Evolutionary conservation across 1,140 invertebrate species (phyloP), one percentile per base, ranked within the genome.

Genomic region (Meloidogyne hapla): DNA sequence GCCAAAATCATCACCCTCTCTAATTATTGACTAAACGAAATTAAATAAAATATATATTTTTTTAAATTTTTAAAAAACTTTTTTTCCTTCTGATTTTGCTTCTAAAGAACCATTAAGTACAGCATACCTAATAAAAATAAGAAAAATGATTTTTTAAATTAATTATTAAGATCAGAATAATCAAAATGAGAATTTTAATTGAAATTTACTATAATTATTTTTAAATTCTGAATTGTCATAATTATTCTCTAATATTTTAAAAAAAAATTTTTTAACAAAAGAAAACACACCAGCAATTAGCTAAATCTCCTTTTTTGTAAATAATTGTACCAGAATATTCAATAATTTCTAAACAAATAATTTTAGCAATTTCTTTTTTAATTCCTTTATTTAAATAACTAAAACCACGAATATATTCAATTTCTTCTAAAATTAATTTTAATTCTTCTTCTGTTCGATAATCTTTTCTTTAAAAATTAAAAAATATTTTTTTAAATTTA

Each of bases 271-370:
- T n/a, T n/a, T n/a, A n/a, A n/a, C n/a, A n/a, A n/a, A n/a, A n/a
- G n/a, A 56, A 48, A 61, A 94, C 93, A 88, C 93, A 94, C 93
- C 93, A 94, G 26, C 92, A 93, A 78, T 92, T 91, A n/a, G 93
- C 93, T 87, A 93, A 92, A 85, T 94, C 93, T 62, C 93, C 93
- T 89, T 94, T 93, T 86, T 93, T 92, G 87, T 94, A 94, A 83
- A 94, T 90, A 67, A 93, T 91, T 77, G 92, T 92, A 66, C 92
- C 92, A 56, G 91, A 90, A 84, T 91, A 91, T n/a, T 91, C 90
- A 88, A 94, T 92, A 21, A 92, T 91, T 88, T 94, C 93, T 87
- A 93, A 93, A 77, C 93, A 90, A 73, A 94, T 91, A 74, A 93
- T 92, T 69, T 91, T 90, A 62, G 93, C 92, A 69, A 94, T 87